phyloP scores from a whole-genome alignment of 2,797 vertebrate genomes.

The Synanceia verrucosa region DNA sequence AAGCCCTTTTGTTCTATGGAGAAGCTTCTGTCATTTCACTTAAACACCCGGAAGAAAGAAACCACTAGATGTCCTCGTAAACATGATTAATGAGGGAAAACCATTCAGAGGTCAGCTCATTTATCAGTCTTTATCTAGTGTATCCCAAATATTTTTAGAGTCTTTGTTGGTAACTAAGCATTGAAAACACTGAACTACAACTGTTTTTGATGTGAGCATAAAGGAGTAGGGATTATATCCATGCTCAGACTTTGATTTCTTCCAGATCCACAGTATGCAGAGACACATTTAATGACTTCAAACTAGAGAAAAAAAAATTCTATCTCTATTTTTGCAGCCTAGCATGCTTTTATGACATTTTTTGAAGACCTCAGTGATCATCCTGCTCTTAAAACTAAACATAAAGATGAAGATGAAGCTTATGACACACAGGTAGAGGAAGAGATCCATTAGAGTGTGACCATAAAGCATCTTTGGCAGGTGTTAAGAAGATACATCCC shows the following conservation, averaged over 20 bases:
- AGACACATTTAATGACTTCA: neutral
- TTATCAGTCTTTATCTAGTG: neutral
- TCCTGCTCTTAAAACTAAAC: neutral
- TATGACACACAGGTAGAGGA: neutral
- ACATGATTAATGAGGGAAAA: neutral
- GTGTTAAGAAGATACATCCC: neutral
- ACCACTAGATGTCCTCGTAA: slow-evolving; percentile 45
- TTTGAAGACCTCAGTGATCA: neutral
- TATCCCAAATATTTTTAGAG: neutral
- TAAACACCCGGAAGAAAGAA: neutral
- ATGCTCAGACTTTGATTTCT: neutral
- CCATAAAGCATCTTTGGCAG: slow-evolving; percentile 12
- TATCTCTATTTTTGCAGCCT: neutral
- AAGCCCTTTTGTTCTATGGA: slow-evolving; percentile 90
- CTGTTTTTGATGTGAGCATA: neutral
- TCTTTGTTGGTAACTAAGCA: neutral
- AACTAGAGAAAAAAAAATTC: neutral
- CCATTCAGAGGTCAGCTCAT: neutral
- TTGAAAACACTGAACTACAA: neutral
- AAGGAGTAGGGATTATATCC: neutral
- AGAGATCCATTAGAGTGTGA: neutral
- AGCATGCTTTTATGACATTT: neutral
- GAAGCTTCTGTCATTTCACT: slow-evolving; percentile 49
- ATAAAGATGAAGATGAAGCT: neutral
- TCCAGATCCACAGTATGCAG: neutral